Percentiles rank a stretch among this genome's conserved stretches.
phyloP scores from a whole-genome alignment of 2,113 vertebrate genomes.

The Rhinolophus sinicus region DNA sequence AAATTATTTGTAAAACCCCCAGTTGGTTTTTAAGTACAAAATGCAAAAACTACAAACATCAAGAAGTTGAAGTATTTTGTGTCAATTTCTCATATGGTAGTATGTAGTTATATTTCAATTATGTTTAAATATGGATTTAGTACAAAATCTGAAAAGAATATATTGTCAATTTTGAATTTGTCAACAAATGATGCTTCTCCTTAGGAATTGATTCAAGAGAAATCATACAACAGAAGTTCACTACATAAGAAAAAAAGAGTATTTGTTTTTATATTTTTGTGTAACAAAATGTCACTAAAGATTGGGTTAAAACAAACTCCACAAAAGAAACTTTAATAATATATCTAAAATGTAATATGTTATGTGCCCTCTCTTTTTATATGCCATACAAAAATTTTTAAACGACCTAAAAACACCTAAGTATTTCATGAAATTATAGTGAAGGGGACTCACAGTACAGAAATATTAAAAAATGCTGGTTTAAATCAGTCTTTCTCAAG shows the following conservation, averaged over 20 bases:
- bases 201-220: background rate
- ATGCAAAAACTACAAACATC: background rate
- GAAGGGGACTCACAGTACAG: background rate
- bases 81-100: slow-evolving; percentile 1
- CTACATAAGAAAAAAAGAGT: background rate
- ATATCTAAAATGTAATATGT: slow-evolving; percentile 24
- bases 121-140: background rate
- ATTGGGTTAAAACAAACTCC: background rate
- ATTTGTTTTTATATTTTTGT: slow-evolving; percentile 27
- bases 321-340: background rate
- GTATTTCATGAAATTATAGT: background rate
- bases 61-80: slow-evolving; percentile 47
- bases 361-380: background rate
- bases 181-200: background rate
- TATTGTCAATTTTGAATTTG: slow-evolving; percentile 8
- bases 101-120: background rate
- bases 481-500: slow-evolving; percentile 41
- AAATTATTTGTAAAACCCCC: background rate
- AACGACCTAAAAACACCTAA: background rate
- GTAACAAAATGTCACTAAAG: slow-evolving; percentile 6
- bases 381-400: background rate
- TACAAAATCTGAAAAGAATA: background rate
- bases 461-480: slow-evolving; percentile 3
- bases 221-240: background rate
- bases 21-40: slow-evolving; percentile 49